Percentiles rank a stretch among this genome's conserved stretches.
Conservation (phyloP, 2,888 invertebrate species). For the Drosophila quinaria region DNA sequence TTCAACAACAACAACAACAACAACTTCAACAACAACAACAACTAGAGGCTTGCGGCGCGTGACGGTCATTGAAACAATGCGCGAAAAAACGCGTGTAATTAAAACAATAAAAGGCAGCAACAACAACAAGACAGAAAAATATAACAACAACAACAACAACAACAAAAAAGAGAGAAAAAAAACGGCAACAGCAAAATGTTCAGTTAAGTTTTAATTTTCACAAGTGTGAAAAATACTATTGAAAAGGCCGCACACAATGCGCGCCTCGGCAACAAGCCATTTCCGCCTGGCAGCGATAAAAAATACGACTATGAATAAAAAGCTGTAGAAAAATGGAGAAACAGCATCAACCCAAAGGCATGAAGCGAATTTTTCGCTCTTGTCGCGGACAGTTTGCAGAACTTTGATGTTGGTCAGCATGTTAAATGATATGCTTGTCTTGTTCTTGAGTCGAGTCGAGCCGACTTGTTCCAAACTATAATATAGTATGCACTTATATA, state of each 20-base stretch:
- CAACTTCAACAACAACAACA: conserved; percentile 22
- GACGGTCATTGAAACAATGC: conserved; percentile 77
- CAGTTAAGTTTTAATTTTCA: conserved; percentile 78
- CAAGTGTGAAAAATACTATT: conserved; percentile 76
- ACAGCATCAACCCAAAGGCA: background rate
- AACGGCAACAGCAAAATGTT: conserved; percentile 58
- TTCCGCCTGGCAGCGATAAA: conserved; percentile 55
- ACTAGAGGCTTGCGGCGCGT: conserved; percentile 67
- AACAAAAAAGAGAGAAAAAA: conserved; percentile 4
- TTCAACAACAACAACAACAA: conserved; percentile 16
- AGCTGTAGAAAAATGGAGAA: background rate
- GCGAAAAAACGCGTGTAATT: conserved; percentile 78
- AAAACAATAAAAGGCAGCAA: conserved; percentile 73
- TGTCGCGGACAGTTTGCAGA: conserved; percentile 28
- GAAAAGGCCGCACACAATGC: conserved; percentile 65
- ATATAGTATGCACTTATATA: conserved; percentile 11
- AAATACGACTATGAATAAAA: background rate
- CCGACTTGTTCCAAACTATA: background rate
- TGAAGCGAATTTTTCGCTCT: conserved; percentile 30
- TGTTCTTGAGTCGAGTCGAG: background rate
- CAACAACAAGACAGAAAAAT: conserved; percentile 17
- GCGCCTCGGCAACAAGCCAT: conserved; percentile 61
- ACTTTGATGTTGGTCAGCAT: conserved; percentile 29
- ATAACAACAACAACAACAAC: background rate
- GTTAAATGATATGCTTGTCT: conserved; percentile 41